Evolutionary conservation across 2,113 vertebrate genomes (phyloP), one percentile per base, ranked within the genome.

Genomic region (Salminus brasiliensis): DNA sequence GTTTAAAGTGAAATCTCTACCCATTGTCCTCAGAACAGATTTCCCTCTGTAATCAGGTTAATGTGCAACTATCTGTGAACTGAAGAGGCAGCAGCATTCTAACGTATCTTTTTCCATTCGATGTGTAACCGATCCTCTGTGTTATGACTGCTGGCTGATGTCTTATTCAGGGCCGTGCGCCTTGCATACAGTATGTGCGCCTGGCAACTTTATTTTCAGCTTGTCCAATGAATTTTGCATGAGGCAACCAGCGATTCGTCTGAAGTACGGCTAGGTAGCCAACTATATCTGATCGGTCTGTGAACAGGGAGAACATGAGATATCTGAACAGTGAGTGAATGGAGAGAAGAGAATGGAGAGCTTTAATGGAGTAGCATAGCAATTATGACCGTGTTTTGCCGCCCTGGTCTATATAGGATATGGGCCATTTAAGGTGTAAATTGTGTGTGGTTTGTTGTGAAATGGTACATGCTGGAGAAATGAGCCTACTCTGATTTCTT

Each of bases 11-110:
- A 86, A 84, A 83, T 82, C 82, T 8, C 9, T 21, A 76, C 81
- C 83, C 13, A 1, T 45, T 34, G 79, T 81, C 74, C 68, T 72
- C 78, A 70, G 80, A 83, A 84, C 66, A 81, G 83, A 82, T 88
- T 89, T 88, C 87, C 86, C 72, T 53, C 47, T 55, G 36, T 76
- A 83, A 87, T 89, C 79, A 81, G 84, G 76, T 87, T 85, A 89
- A 89, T 85, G 82, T 89, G 77, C 74, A 76, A 41, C 73, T 76
- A 80, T 69, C 72, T 60, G 81, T 66, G 66, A 72, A 66, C 66
- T 67, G 59, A 78, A 29, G 49, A 47, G 68, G 74, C 39, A 41
- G 43, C 77, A 25, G 39, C 67, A 67, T 66, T 30, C 72, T 78
- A 66, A 43, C 77, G 81, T 79, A 80, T 88, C 86, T 78, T 27